phyloP scores from a whole-genome alignment of 1,140 invertebrate species.

The Lucilia cuprina region DNA sequence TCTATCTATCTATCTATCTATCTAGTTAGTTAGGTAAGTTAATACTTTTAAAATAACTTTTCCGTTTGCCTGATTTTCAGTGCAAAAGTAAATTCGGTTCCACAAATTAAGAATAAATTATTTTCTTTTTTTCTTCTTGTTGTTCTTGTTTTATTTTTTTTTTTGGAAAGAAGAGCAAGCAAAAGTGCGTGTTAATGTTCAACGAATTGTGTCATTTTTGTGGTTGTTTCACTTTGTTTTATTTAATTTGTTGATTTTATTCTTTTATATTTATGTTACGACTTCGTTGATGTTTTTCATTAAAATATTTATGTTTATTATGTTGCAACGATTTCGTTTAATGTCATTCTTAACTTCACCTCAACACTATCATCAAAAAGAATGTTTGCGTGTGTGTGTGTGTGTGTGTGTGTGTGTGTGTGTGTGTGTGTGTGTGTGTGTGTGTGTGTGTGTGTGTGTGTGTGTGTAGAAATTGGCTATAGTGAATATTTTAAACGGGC shows the following conservation, averaged over 20 bases:
- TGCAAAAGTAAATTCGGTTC: too few relatives aligned
- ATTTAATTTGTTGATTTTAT: not conserved
- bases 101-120: slow-evolving; percentile 1
- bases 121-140: not conserved
- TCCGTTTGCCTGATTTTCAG: too few relatives aligned
- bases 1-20: too few relatives aligned
- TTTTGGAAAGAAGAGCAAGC: not conserved
- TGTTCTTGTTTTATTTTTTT: not conserved
- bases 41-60: too few relatives aligned
- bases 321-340: slow-evolving; percentile 42
- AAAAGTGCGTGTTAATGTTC: slow-evolving; percentile 17
- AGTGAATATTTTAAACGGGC: slow-evolving; percentile 59
- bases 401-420: slow-evolving; percentile 48
- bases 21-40: too few relatives aligned
- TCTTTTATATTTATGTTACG: not conserved
- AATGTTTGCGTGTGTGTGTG: not conserved
- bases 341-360: slow-evolving; percentile 36
- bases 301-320: slow-evolving; percentile 42
- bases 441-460: slow-evolving; percentile 38
- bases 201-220: slow-evolving; percentile 24
- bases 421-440: slow-evolving; percentile 46
- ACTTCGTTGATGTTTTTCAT: slow-evolving; percentile 10
- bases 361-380: not conserved
- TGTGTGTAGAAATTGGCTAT: slow-evolving; percentile 57
- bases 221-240: slow-evolving; percentile 5